Evolutionary conservation across 2,113 vertebrate species (phyloP), one percentile per base, ranked within the genome.

Genomic region (Lepisosteus oculatus): DNA sequence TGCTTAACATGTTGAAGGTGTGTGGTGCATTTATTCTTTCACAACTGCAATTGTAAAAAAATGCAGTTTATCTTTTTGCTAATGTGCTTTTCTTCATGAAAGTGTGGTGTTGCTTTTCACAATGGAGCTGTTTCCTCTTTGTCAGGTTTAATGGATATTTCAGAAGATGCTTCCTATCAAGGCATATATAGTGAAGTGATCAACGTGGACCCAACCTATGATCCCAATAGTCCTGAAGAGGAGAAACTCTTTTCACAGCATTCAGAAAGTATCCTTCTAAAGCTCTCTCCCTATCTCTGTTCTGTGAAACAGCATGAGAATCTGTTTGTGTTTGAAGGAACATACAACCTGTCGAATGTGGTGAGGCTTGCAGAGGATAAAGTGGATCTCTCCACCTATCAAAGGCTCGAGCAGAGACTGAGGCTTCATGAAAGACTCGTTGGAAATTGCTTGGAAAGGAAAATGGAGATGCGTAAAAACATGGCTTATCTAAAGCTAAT

Each of bases 361-460:
- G 29, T 90, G 71, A 81, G 81, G 44, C 79, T 74, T 64, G 83
- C 78, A 0, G 87, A 91, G 56, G 89, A 89, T 42, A 74, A 67
- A 47, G 72, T 91, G 62, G 85, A 89, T 69, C 83, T 83, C 43
- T 71, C 78, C 63, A 81, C 77, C 9, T 90, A 87, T 44, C 89
- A 91, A 75, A 83, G 81, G 69, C 72, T 92, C 29, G 88, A 89
- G 64, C 87, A 90, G 78, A 84, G 89, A 15, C 75, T 93, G 8
- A 57, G 77, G 66, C 85, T 85, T 43, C 91, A 92, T 56, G 82
- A 82, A 68, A 85, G 81, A n/a, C 42, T 91, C 29, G 86, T 93
- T 69, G 83, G 78, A 17, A 86, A 89, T 55, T 76, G 87, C 15
- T 73, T 92, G 43, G 83, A 85, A 54, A 82, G 86, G 45, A 91